Evolutionary conservation across 2,888 invertebrate genomes (phyloP).

Genomic region (Limnephilus marmoratus): DNA sequence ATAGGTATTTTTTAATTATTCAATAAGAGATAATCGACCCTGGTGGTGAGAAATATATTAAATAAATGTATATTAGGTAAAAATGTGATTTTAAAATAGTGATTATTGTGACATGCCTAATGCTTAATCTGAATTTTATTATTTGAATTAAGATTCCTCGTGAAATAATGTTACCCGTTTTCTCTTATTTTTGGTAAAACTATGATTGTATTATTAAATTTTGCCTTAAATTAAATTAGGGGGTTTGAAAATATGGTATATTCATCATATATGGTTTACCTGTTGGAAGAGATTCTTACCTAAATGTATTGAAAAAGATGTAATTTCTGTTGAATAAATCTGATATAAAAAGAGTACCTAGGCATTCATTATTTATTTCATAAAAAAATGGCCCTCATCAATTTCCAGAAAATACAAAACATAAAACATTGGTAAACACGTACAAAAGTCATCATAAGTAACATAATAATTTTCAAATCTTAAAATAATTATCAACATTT

Average conservation of each 20-base stretch:
- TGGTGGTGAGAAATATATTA: neutral
- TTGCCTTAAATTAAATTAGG: neutral
- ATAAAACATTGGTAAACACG: neutral
- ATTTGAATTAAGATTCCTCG: neutral
- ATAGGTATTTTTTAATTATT: neutral
- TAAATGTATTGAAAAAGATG: neutral
- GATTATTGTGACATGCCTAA: slow-evolving; percentile 9
- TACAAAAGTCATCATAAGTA: neutral
- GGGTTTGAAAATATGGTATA: neutral
- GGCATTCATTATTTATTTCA: neutral
- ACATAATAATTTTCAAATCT: neutral
- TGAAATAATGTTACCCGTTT: neutral
- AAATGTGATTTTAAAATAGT: slow-evolving; percentile 31
- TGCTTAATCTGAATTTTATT: neutral
- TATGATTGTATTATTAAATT: neutral
- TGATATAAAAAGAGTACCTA: neutral
- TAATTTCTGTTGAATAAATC: neutral
- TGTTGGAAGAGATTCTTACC: neutral
- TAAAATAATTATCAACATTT: neutral
- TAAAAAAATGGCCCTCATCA: neutral
- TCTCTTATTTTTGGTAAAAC: neutral
- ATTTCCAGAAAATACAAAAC: too few species aligned
- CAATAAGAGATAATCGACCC: neutral
- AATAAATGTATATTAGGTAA: neutral
- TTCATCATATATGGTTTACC: neutral